phyloP scores from a whole-genome alignment of 2,797 vertebrate species.

The Loris lydekkerianus region DNA sequence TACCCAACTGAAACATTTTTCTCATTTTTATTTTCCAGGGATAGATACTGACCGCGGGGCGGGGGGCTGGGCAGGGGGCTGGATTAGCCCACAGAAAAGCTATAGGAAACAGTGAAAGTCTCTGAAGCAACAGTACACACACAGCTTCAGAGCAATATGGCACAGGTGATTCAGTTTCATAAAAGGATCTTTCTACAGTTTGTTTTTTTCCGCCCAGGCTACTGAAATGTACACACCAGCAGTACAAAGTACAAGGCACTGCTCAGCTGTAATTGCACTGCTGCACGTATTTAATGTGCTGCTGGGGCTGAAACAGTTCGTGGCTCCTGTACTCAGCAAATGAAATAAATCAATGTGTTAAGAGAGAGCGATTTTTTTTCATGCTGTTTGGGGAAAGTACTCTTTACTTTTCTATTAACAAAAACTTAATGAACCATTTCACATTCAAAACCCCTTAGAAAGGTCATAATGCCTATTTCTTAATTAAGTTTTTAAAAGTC shows the following conservation, averaged over 20 bases:
- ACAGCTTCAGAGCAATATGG: constrained; percentile 58
- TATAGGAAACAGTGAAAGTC: background rate
- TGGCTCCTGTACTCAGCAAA: constrained; percentile 76
- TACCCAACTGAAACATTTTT: background rate
- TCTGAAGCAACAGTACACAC: constrained; percentile 30
- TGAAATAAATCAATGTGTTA: constrained; percentile 78
- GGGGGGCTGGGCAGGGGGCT: background rate
- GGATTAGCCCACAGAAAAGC: constrained; percentile 20
- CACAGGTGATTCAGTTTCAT: constrained; percentile 77
- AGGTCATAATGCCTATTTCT: constrained; percentile 73
- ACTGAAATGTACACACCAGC: constrained; percentile 77
- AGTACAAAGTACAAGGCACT: constrained; percentile 80
- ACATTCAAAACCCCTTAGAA: constrained; percentile 75
- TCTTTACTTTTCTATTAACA: constrained; percentile 77
- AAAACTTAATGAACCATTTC: constrained; percentile 80
- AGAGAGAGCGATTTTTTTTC: constrained; percentile 51
- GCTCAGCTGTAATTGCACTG: constrained; percentile 71
- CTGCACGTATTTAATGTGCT: constrained; percentile 77
- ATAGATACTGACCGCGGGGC: background rate
- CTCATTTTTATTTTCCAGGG: constrained; percentile 29
- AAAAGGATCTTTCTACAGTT: constrained; percentile 76
- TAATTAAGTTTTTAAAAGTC: constrained; percentile 75
- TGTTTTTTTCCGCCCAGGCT: constrained; percentile 59
- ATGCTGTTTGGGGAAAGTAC: constrained; percentile 65
- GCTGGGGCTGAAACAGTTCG: constrained; percentile 67